These are phyloP conservation scores for Hyles vespertilio DNA, from an alignment of 1,140 invertebrate species.

Conservation along the genomic window DNA sequence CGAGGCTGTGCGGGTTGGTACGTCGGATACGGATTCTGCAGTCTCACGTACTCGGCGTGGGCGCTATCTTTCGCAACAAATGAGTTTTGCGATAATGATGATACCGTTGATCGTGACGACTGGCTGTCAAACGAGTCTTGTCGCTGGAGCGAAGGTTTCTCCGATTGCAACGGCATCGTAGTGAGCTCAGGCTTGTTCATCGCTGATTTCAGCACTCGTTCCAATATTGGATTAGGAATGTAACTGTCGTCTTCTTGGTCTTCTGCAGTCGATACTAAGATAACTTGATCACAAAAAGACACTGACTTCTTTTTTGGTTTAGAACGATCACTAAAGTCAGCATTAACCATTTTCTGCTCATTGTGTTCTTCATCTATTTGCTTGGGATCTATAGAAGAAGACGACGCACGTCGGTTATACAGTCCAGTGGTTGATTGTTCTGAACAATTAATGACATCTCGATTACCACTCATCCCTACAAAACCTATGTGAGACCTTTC, in stretches of 20 bases:
- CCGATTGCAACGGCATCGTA: constrained; percentile 65
- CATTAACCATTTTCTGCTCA: constrained; percentile 42
- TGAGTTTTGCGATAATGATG: constrained; percentile 62
- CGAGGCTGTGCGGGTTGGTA: constrained; percentile 59
- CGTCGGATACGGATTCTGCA: constrained; percentile 64
- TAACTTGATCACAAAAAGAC: constrained; percentile 95
- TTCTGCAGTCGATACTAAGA: constrained; percentile 92
- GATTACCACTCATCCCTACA: constrained; percentile 51
- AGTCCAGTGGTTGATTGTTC: constrained; percentile 49
- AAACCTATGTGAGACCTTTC: constrained; percentile 59
- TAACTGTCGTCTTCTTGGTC: constrained; percentile 93
- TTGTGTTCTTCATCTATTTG: constrained; percentile 65
- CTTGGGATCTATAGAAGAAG: constrained; percentile 67
- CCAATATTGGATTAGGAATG: constrained; percentile 93
- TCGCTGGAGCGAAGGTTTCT: constrained; percentile 62
- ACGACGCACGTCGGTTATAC: constrained; percentile 58
- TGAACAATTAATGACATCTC: constrained; percentile 66
- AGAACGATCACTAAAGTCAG: constrained; percentile 55
- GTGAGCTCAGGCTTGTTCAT: constrained; percentile 83
- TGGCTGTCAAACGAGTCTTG: constrained; percentile 76
- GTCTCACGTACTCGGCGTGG: constrained; percentile 73
- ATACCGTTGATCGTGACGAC: constrained; percentile 71
- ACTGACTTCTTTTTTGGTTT: constrained; percentile 93
- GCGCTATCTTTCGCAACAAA: constrained; percentile 45
- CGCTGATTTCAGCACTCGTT: constrained; percentile 88